Conservation (phyloP, 2,113 vertebrate genomes). For the Bos javanicus region DNA sequence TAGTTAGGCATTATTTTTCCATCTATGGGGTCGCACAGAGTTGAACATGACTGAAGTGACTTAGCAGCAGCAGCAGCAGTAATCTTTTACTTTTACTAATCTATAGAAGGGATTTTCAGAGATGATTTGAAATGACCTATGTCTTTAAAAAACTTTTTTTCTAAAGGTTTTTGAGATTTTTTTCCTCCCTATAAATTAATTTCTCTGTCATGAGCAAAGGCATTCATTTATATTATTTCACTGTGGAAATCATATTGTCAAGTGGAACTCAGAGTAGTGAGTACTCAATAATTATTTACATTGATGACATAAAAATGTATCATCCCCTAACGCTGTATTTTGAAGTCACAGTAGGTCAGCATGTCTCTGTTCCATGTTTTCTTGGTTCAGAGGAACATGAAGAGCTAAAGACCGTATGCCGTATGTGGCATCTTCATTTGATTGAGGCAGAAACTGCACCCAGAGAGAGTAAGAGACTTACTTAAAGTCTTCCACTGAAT, state of each 20-base stretch:
- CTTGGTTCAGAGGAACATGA: background rate
- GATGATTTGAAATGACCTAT: background rate
- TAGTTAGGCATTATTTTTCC: background rate
- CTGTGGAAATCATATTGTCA: background rate
- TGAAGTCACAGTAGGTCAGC: background rate
- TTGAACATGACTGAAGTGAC: too few relatives aligned
- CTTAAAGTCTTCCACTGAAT: background rate
- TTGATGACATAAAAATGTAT: background rate
- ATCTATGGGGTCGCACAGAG: too few relatives aligned
- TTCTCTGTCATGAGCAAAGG: background rate
- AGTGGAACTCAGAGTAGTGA: background rate
- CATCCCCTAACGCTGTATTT: background rate
- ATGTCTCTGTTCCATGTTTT: background rate
- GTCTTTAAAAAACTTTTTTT: background rate
- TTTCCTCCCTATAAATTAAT: background rate
- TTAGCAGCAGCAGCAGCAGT: background rate
- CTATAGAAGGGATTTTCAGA: background rate
- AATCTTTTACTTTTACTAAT: constrained; percentile 1
- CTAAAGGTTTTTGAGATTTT: background rate
- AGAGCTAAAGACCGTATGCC: too few relatives aligned
- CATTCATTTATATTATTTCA: background rate
- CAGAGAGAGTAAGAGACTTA: background rate
- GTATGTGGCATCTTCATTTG: background rate
- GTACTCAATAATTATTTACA: background rate
- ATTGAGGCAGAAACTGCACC: background rate